Base-by-base conservation (phyloP, 2,888 invertebrate genomes). In the Agriotes lineatus region DNA sequence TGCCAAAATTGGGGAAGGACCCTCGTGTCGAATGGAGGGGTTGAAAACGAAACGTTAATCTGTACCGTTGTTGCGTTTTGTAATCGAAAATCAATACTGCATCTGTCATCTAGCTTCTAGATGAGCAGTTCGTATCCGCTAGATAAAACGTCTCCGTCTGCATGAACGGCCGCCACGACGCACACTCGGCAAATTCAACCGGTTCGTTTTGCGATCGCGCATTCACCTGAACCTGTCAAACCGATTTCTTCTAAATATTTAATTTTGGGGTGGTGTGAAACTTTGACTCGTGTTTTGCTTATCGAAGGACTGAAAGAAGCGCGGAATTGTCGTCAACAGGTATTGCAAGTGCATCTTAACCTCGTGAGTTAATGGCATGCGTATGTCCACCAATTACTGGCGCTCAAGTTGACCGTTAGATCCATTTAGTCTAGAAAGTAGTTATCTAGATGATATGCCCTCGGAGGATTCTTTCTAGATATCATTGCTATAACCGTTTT, bases 11-110 rank as follows among this genome's bases (percentile, higher is more conserved):
- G 67, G 74, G 64, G 64, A 69, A 64, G 52, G 60, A 63, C 67
- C 70, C 72, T 70, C 68, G 16, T 59, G 52, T 67, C 35, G 58
- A n/a, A 64, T 58, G 48, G 67, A 67, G 65, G 69, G 67, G 65
- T 64, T 65, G 66, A 25, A 67, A 66, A 66, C 64, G 68, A 69
- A 68, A 70, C 67, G 56, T 72, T 69, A 69, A 59, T 67, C 67
- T 59, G 60, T 75, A 70, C 67, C 59, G 68, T 72, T 69, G 68
- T 64, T 67, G 61, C 30, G 63, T 69, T 73, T 63, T 58, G 69
- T 68, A 77, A 76, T 76, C 67, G 74, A 80, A 79, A 79, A 79
- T 80, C 80, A 77, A 79, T 80, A 79, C 74, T 71, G 74, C 75
- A 75, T 75, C 69, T 68, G 72, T 67, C 71, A 74, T 70, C 69